Base-by-base conservation (phyloP, 2,888 invertebrate species). In the Chaetoderma sp. region DNA sequence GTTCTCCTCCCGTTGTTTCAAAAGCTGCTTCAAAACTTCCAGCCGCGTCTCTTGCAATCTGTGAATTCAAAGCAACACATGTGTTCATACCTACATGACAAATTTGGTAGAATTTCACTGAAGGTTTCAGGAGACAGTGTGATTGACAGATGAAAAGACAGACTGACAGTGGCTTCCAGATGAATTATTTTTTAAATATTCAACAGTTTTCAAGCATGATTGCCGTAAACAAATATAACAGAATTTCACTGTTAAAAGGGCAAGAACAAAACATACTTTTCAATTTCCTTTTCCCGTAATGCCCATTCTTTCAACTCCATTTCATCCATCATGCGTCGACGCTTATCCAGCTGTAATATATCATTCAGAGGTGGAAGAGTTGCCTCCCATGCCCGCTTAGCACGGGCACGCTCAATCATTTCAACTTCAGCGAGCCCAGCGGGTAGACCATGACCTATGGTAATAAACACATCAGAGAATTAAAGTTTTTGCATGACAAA, bases 271-370 rank as follows among this genome's bases (percentile, higher is more conserved):
- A 21, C 74, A 67, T 72, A 85, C 85, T 83, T 83, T 77, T 86
- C 86, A 61, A 86, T 86, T 78, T 92, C 92, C 71, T 91, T 90
- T 82, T 95, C 94, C 67, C 94, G 89, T 60, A 93, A 92, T 10
- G 92, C 89, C 94, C 94, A 95, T 79, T 94, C 92, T 74, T 93
- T 92, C 66, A 91, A 90, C 85, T 94, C 94, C 71, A 95, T 90
- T n/a, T 93, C 92, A 55, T 90, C 90, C 70, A 94, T 89, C 77
- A 94, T 90, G n/a, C 87, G 88, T 16, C 90, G 88, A 3, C 91
- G 87, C 76, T 91, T 90, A 79, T 90, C 90, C 76, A 91, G 90
- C 78, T 86, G 85, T 28, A 88, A 86, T 27, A 88, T 83, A 64
- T 88, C 88, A 72, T 74, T 84, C 58, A 90, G 85, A 21, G 90